Base-by-base conservation (phyloP, 2,888 invertebrate species). In the Loripinus fragilis region DNA sequence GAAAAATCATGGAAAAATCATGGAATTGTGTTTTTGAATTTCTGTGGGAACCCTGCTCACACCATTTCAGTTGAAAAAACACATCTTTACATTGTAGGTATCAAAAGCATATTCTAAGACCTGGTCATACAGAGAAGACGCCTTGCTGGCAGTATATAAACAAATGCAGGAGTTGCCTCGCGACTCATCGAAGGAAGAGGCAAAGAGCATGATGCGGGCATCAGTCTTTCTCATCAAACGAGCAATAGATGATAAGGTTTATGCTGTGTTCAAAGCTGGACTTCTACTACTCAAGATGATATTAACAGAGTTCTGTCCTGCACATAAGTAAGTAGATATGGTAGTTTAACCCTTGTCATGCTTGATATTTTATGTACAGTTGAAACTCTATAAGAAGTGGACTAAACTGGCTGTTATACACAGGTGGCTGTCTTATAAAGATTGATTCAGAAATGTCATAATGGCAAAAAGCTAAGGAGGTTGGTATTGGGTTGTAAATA, bases 51-150 rank as follows among this genome's bases (percentile, higher is more conserved):
- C n/a, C n/a, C n/a, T n/a, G n/a, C n/a, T n/a, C n/a, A n/a, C n/a
- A n/a, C n/a, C n/a, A n/a, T n/a, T n/a, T n/a, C n/a, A n/a, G n/a
- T n/a, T n/a, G n/a, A n/a, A n/a, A n/a, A n/a, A n/a, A n/a, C n/a
- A n/a, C n/a, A n/a, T n/a, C n/a, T n/a, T n/a, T n/a, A n/a, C n/a
- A 38, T 73, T 45, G 55, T 71, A 93, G 93, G 92, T 92, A 12
- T 89, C 92, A 10, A 94, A 94, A 88, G 91, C 91, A 0, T 94
- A 93, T 86, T 92, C 93, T 68, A 94, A 93, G 84, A 92, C 91
- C 5, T 93, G 92, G 92, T 91, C 92, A 5, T 91, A 90, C 76
- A 85, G 93, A 66, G 93, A 93, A 75, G 93, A 93, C 72, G 92
- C 93, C 0, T 78, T 93, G 65, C 80, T 90, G 38, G 91, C 92